phyloP scores from a whole-genome alignment of 2,113 vertebrate species.

The Emydura subglobosa region DNA sequence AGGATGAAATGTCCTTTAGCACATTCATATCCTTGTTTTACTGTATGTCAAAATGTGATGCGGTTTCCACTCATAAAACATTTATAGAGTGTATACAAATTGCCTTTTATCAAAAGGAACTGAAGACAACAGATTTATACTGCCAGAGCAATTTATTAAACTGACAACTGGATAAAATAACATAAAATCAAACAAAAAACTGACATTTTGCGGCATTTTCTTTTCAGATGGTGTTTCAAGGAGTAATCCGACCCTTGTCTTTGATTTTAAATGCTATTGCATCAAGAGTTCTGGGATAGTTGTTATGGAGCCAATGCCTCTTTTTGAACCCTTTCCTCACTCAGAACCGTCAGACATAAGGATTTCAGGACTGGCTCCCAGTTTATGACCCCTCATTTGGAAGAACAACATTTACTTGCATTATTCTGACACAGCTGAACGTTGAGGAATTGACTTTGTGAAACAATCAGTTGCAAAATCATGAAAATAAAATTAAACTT shows the following conservation, averaged over 20 bases:
- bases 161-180: slow-evolving; percentile 14
- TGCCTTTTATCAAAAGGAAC: slow-evolving; percentile 5
- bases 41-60: slow-evolving; percentile 20
- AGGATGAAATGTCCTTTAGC: slow-evolving; percentile 1
- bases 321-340: not conserved
- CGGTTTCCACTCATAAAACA: slow-evolving; percentile 31
- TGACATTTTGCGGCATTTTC: not conserved
- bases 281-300: not conserved
- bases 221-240: not conserved
- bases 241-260: not conserved
- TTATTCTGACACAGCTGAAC: not conserved
- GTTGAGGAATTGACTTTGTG: not conserved
- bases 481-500: not conserved
- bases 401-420: not conserved
- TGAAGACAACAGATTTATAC: slow-evolving; percentile 3
- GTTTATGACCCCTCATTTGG: not conserved
- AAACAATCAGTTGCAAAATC: not conserved
- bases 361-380: not conserved
- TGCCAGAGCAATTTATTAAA: slow-evolving; percentile 32
- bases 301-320: too few species aligned
- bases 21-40: slow-evolving; percentile 8
- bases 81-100: slow-evolving; percentile 37
- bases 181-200: not conserved
- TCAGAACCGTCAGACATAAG: not conserved
- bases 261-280: not conserved